Base-by-base conservation (phyloP, 35 echinoderm and acorn worm genomes). In the Ptychodera flava region DNA sequence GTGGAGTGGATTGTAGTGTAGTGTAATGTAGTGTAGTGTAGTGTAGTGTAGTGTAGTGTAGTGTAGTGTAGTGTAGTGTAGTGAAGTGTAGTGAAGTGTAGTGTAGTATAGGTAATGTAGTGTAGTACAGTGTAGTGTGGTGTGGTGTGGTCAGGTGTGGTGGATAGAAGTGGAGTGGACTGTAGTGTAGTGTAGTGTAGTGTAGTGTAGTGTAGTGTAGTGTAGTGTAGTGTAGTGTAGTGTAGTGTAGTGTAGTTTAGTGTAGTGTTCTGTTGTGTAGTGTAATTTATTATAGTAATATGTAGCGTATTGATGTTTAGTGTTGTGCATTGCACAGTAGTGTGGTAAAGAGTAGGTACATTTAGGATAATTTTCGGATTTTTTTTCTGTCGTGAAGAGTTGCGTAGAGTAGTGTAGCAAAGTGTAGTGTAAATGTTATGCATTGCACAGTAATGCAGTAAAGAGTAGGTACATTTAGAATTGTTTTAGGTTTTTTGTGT, bases 21-120 rank as follows among this genome's bases (percentile, higher is more conserved):
- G 82, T 32, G 29, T 36, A 83, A 34, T 36, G 34, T 36, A 83
- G 34, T 83, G 34, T 36, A 83, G 82, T 83, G 33, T 36, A 83
- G 30, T 83, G 82, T 83, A 83, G 82, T 83, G 34, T 36, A 83
- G 82, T 83, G 34, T 34, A 83, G 82, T 83, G 82, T 83, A 83
- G 82, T 36, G 36, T 36, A 83, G 82, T 83, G 34, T 36, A 35
- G 82, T 83, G 34, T 83, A 34, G 82, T 83, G 82, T 83, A 83
- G 14, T 83, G 82, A 28, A 34, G 33, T 83, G 34, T 36, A 32
- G 1, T 2, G 34, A 12, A n/a, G n/a, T n/a, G n/a, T n/a, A n/a
- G n/a, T n/a, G n/a, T n/a, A n/a, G n/a, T n/a, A n/a, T n/a, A n/a
- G n/a, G n/a, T n/a, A n/a, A n/a, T n/a, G n/a, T n/a, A n/a, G n/a